Base-by-base conservation (phyloP, 1,140 invertebrate species). In the Maconellicoccus hirsutus region DNA sequence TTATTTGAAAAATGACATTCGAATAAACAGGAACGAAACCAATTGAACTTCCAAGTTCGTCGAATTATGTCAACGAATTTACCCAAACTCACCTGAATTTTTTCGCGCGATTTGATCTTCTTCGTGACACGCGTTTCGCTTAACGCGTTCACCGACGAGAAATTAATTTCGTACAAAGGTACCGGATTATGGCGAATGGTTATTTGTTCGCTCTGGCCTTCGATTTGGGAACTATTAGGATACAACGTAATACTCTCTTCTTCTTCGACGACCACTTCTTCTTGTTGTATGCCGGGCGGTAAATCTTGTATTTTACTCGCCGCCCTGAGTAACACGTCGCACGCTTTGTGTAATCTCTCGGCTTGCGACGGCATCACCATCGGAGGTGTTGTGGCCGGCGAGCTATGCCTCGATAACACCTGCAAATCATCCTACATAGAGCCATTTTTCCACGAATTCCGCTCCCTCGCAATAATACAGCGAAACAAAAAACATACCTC, bases 131-230 rank as follows among this genome's bases (percentile, higher is more conserved):
- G 61, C 19, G 61, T 26, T 25, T 66, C 61, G 22, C 22, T 66
- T 3, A 66, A 2, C 3, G 61, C 61, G 61, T 66, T 66, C 10
- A 66, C 61, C 19, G 61, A 66, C 2, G 61, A 66, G 22, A 66
- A 66, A 25, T 66, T 66, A 25, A 66, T 66, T 25, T 66, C 61
- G 19, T 66, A 66, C 61, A 66, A 66, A 2, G 61, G 61, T 19
- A 66, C 61, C 25, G 61, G 61, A 23, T 66, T 66, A 66, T 66
- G 61, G 22, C 61, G 61, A 66, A 66, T 66, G 61, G 61, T 66
- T 12, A 66, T 66, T 66, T 66, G 61, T 66, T 66, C 61, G 61
- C 25, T 66, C 22, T 23, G 61, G 21, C 61, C 61, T 25, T 66
- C 61, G 19, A 66, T 23, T 25, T 23, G 61, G 61, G 22, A 23